Evolutionary conservation across 2,888 invertebrate species (phyloP).

Genomic region (Xestia xanthographa): DNA sequence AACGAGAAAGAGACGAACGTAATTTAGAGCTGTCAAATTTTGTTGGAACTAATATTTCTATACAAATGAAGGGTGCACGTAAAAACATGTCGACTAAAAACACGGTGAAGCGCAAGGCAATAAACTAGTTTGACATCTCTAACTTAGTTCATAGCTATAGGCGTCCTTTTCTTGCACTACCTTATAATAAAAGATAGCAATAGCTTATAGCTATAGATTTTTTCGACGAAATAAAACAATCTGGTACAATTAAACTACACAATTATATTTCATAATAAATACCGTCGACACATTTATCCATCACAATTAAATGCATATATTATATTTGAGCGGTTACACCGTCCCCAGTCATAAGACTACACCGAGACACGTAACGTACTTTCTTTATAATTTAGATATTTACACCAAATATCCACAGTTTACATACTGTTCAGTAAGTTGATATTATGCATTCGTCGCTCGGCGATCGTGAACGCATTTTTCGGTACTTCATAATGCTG

Average conservation of each 20-base stretch:
- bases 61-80: too few species aligned
- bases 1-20: too few species aligned
- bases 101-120: too few species aligned
- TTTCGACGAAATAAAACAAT: slow-evolving; percentile 60
- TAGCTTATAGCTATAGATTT: too few species aligned
- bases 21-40: too few species aligned
- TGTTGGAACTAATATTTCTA: too few species aligned
- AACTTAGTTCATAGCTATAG: too few species aligned
- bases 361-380: slow-evolving; percentile 57
- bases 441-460: background rate
- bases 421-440: slow-evolving; percentile 15
- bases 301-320: slow-evolving; percentile 79
- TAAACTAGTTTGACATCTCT: too few species aligned
- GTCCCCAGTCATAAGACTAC: slow-evolving; percentile 52
- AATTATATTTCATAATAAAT: slow-evolving; percentile 78
- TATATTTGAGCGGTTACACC: slow-evolving; percentile 78
- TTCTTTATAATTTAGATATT: slow-evolving; percentile 59
- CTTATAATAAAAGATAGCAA: too few species aligned
- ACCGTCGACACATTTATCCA: slow-evolving; percentile 74
- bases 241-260: slow-evolving; percentile 73
- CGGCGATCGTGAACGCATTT: too few species aligned
- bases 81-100: too few species aligned
- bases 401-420: slow-evolving; percentile 59
- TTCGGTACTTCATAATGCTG: background rate
- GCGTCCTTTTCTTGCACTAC: too few species aligned